Evolutionary conservation across 2,888 invertebrate species (phyloP), one percentile per base, ranked within the genome.

Genomic region (Andrena marginata): DNA sequence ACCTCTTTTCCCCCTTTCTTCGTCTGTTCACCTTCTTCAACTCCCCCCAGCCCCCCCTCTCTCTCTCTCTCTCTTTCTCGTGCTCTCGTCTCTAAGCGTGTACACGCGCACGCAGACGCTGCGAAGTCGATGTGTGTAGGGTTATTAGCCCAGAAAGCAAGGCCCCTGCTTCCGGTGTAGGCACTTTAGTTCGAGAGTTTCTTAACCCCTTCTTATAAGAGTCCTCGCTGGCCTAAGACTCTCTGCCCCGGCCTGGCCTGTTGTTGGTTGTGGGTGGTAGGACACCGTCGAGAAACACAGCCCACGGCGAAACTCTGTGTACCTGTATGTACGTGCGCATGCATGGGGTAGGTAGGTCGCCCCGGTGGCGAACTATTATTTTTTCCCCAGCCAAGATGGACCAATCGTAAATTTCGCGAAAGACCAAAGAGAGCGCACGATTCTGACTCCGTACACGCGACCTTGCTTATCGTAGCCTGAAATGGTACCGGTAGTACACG

Each of bases 91-190:
- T 86, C 88, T 88, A 88, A 86, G 86, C 84, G 86, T 84, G 81
- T 85, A 87, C 82, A 83, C 87, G 86, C 82, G 88, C 89, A 89
- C 90, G 89, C 89, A 90, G 90, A 87, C 82, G 90, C 92, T 90
- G 8, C 86, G 87, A 90, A 85, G 91, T 91, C 92, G 90, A 92
- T 92, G 92, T 93, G 91, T 91, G 91, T 93, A 93, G 93, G 94
- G 93, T 94, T 94, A 94, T 94, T 94, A 94, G 94, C 93, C 93
- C 93, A 94, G 93, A 94, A 94, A 94, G 94, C 93, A 93, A 93
- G 94, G 93, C 93, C 94, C 93, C 92, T 91, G 90, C 93, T 94
- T 94, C 94, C 94, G 94, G 94, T 94, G 93, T 90, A 92, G 92
- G 91, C 91, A 93, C 92, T 92, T 91, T 87, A 90, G 91, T 91